Evolutionary conservation across 2,113 vertebrate genomes (phyloP).

Genomic region (Grammomys dolichurus): DNA sequence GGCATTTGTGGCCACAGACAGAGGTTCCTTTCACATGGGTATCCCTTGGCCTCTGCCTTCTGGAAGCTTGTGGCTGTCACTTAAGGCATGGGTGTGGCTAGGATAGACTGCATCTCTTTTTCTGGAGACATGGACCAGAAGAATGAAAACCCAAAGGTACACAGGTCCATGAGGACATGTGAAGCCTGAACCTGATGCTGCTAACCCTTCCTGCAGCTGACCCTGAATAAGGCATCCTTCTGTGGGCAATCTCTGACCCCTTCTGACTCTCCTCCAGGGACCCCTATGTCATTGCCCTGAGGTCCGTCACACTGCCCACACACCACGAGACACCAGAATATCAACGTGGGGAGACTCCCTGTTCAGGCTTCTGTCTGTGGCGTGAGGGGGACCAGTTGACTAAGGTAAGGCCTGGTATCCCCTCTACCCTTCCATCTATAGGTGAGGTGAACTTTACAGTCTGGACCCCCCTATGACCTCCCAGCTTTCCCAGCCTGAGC

Average conservation of each 20-base stretch:
- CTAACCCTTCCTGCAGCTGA: background rate
- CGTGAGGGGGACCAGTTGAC: conserved; percentile 88
- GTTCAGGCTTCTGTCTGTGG: conserved; percentile 96
- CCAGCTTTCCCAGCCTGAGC: background rate
- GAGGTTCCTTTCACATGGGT: background rate
- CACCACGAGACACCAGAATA: conserved; percentile 85
- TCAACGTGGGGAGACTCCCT: conserved; percentile 93
- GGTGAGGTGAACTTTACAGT: rapidly evolving
- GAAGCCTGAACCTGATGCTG: background rate
- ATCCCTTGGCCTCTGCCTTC: background rate
- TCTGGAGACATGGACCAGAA: background rate
- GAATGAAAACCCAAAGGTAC: background rate
- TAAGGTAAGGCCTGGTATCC: conserved; percentile 88
- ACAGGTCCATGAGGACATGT: rapidly evolving
- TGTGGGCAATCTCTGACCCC: background rate
- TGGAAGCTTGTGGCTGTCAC: background rate
- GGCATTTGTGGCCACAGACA: rapidly evolving
- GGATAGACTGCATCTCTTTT: background rate
- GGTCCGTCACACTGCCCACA: conserved; percentile 94
- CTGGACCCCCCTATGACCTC: background rate
- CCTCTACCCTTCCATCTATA: background rate
- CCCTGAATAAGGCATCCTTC: background rate
- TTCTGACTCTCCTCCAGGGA: conserved; percentile 86
- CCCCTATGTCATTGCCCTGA: conserved; percentile 95
- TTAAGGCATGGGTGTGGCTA: background rate